Conservation (phyloP, 2,888 invertebrate genomes). For the Gnatocerus cornutus region DNA sequence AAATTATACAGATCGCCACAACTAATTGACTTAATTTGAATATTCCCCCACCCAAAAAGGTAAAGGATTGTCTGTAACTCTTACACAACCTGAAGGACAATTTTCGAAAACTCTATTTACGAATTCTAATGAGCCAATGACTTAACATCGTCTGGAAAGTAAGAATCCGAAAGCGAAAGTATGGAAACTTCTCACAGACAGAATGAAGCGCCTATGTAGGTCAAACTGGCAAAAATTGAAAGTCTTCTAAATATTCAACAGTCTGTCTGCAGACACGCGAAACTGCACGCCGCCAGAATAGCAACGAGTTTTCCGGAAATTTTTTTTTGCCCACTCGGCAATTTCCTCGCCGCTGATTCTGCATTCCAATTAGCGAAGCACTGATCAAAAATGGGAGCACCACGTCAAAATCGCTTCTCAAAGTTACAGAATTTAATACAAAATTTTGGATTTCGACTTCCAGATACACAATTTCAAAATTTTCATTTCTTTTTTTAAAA, state of each 20-base stretch:
- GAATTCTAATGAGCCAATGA: slow-evolving; percentile 12
- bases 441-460: no score
- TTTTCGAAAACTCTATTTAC: no score
- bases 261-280: slow-evolving; percentile 25
- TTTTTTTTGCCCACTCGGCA: no score
- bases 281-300: neutral
- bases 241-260: slow-evolving; percentile 40
- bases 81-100: no score
- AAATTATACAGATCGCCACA: slow-evolving; percentile 8
- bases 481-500: no score
- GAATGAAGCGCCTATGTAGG: slow-evolving; percentile 42
- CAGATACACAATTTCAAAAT: no score
- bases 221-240: slow-evolving; percentile 44
- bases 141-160: slow-evolving; percentile 47
- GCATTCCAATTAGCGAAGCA: no score
- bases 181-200: slow-evolving; percentile 48
- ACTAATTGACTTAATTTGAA: slow-evolving; percentile 2
- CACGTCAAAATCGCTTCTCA: neutral
- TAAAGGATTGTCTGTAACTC: no score
- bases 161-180: slow-evolving; percentile 50
- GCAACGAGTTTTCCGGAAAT: no score
- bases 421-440: no score
- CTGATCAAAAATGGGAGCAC: slow-evolving; percentile 10
- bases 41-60: no score
- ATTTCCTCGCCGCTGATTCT: no score